Evolutionary conservation across 1,140 invertebrate genomes (phyloP).

Genomic region (Drosophila nigromelanica): DNA sequence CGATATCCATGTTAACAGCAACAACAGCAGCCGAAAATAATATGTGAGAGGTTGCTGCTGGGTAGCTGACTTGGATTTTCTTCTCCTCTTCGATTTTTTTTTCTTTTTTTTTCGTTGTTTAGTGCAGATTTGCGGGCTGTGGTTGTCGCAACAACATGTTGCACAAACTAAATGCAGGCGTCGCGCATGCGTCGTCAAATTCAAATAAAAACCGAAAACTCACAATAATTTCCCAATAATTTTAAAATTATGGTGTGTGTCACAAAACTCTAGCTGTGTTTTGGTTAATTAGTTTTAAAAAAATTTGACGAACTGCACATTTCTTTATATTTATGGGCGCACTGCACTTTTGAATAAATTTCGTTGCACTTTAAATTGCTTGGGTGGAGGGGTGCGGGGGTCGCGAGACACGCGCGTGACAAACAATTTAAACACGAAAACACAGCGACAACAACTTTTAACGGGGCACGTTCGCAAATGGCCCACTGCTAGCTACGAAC

Average conservation of each 20-base stretch:
- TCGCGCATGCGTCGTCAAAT: conserved; percentile 29
- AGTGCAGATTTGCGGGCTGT: conserved; percentile 12
- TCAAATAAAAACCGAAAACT: conserved; percentile 13
- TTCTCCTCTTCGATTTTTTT: not conserved
- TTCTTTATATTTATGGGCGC: conserved; percentile 5
- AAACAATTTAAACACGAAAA: conserved; percentile 38
- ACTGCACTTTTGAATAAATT: conserved; percentile 23
- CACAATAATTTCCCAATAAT: conserved; percentile 22
- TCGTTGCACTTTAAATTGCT: conserved; percentile 22
- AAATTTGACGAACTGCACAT: conserved; percentile 17
- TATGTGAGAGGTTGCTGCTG: not conserved
- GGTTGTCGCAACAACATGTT: conserved; percentile 40
- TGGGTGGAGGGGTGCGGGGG: not conserved
- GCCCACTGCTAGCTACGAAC: not conserved
- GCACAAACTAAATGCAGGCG: conserved; percentile 47
- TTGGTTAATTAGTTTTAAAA: conserved; percentile 29
- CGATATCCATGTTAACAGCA: conserved; percentile 76
- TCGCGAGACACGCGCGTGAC: conserved; percentile 64
- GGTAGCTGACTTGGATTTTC: conserved; percentile 8
- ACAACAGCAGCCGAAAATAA: conserved; percentile 22
- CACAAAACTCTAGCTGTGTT: conserved; percentile 1
- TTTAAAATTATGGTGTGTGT: conserved; percentile 25
- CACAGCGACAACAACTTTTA: conserved; percentile 28
- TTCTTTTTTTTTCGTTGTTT: conserved; percentile 7
- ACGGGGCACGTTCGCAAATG: conserved; percentile 44